Conservation (phyloP, 2,797 vertebrate species). For the Anguilla megastoma region DNA sequence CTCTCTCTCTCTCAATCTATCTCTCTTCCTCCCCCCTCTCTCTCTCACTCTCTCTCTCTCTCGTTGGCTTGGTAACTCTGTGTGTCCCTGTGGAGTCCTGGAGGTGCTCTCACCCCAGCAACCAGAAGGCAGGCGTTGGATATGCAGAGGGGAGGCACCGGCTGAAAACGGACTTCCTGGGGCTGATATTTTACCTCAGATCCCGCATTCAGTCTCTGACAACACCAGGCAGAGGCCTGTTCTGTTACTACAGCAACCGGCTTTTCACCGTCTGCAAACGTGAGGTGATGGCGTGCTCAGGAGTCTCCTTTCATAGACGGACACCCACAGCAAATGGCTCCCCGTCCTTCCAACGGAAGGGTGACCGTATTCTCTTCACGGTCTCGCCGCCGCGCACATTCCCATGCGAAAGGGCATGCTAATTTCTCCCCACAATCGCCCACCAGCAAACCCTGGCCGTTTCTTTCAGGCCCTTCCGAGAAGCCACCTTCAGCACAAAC, state of each 20-base stretch:
- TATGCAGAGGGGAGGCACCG: conserved; percentile 51
- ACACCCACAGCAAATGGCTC: conserved; percentile 18
- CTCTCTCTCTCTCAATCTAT: conserved; percentile 13
- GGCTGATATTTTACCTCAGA: conserved; percentile 55
- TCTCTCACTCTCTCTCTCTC: conserved; percentile 20
- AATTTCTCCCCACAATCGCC: conserved; percentile 22
- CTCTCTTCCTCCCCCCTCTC: conserved; percentile 36
- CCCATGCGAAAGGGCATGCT: conserved; percentile 29
- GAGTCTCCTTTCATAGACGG: conserved; percentile 42
- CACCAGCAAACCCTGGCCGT: conserved; percentile 35
- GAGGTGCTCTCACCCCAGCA: conserved; percentile 64
- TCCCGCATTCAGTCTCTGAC: conserved; percentile 46
- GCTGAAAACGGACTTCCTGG: conserved; percentile 55
- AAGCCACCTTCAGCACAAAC: conserved; percentile 47
- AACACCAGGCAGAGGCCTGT: conserved; percentile 36
- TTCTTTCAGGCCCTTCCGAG: conserved; percentile 49
- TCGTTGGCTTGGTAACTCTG: conserved; percentile 44
- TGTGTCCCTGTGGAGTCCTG: conserved; percentile 49
- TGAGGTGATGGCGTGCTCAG: conserved; percentile 50
- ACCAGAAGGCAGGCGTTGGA: conserved; percentile 57
- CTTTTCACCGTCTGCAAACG: conserved; percentile 47
- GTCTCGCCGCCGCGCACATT: conserved; percentile 24
- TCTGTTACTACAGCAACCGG: conserved; percentile 65
- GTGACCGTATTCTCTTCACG: conserved; percentile 39
- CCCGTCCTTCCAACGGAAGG: conserved; percentile 35